Conservation (phyloP, 2,797 vertebrate genomes). For the Rhabdophis nuchalis region DNA sequence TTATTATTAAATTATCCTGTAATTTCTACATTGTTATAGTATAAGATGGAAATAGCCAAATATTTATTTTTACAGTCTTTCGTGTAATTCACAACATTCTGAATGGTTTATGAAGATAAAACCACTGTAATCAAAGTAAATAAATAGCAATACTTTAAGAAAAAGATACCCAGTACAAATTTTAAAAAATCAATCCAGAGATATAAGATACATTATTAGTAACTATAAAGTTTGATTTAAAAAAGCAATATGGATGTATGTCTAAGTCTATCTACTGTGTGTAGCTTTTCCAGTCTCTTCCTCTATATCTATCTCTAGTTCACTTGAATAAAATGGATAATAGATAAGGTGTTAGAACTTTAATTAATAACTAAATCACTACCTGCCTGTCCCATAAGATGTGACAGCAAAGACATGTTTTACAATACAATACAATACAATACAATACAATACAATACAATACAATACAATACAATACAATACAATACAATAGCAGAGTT, state of each 20-base stretch:
- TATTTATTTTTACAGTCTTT: not conserved
- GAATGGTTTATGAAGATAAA: not conserved
- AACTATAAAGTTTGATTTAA: not conserved
- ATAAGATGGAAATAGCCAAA: not conserved
- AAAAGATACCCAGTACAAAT: not conserved
- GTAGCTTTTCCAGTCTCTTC: not conserved
- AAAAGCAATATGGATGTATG: not conserved
- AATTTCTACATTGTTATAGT: not conserved
- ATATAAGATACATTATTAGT: not conserved
- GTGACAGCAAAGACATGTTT: not conserved
- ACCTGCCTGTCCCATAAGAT: not conserved
- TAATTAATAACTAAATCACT: not conserved
- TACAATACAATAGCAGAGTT: too few relatives aligned
- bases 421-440: too few relatives aligned
- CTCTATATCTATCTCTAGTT: not conserved
- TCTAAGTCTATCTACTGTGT: too few relatives aligned
- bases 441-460: too few relatives aligned
- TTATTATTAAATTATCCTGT: not conserved
- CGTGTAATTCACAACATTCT: not conserved
- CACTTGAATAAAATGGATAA: not conserved
- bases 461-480: too few relatives aligned
- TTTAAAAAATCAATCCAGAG: not conserved
- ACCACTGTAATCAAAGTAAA: not conserved
- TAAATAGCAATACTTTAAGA: not conserved
- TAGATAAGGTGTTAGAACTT: not conserved